Evolutionary conservation across 2,797 vertebrate species (phyloP), one percentile per base, ranked within the genome.

Genomic region (Pantherophis vulpinus): DNA sequence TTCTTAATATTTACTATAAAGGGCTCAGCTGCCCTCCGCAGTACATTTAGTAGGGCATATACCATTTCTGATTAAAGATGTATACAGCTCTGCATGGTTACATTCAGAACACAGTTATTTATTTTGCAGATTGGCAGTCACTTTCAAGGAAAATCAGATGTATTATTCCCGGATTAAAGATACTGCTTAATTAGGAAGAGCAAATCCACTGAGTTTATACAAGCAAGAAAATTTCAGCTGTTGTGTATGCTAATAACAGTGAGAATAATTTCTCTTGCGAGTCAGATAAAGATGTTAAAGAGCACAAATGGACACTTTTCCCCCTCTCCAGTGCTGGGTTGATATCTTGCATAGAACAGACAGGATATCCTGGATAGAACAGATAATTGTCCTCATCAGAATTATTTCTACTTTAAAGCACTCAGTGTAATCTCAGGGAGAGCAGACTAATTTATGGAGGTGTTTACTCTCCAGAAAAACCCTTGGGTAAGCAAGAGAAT

Each of bases 301-400:
- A 66, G 60, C 29, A 79, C 70, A 79, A 61, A 13, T n/a, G 66
- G 83, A 29, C 66, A 95, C 58, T 27, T 59, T 0, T 0, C 59
- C 8, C 51, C 87, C 63, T 60, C 9, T 29, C 9, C 16, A 29
- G 29, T 23, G 60, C 54, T 92, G 29, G 29, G 37, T 10, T 94
- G 83, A 37, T 94, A 86, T 90, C 90, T 70, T 12, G 29, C 87
- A n/a, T 93, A 92, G 37, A 61, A 58, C 88, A 56, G 88, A 63
- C 54, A 54, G 37, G 56, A 37, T 56, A 37, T 59, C 20, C 59
- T 83, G 74, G 74, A 47, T 83, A 47, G 18, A 10, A 61, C 51
- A 91, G 90, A 54, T 87, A 16, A 95, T 25, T 90, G 11, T 0
- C 14, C 37, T 29, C 12, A 59, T 92, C 91, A 93, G 83, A 29